These are phyloP conservation scores for Spilosoma lubricipeda DNA, from an alignment of 2,888 invertebrate genomes.

Conservation along the genomic window DNA sequence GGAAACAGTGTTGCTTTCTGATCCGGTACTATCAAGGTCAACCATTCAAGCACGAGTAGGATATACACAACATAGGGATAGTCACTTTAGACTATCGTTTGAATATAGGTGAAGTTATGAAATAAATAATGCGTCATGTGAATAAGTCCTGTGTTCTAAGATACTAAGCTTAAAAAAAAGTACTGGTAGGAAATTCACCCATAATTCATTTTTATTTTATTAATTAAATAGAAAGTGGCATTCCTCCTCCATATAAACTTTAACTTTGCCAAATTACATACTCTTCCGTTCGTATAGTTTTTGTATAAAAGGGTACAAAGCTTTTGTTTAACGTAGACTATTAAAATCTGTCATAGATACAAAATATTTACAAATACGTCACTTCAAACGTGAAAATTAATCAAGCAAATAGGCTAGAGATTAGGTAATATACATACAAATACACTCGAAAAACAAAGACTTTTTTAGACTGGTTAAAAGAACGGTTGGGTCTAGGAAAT, in stretches of 20 bases:
- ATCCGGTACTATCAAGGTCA: constrained; percentile 58
- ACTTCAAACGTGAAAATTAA: too few relatives aligned
- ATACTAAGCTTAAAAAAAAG: background rate
- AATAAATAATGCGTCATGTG: background rate
- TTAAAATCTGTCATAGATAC: too few relatives aligned
- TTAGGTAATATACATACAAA: too few relatives aligned
- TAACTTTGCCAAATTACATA: too few relatives aligned
- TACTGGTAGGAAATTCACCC: too few relatives aligned
- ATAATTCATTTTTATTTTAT: too few relatives aligned
- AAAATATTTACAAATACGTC: too few relatives aligned
- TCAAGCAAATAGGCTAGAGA: background rate
- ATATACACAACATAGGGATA: constrained; percentile 28
- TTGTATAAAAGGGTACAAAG: too few relatives aligned
- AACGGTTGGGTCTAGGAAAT: background rate
- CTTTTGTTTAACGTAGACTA: too few relatives aligned
- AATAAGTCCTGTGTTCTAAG: background rate
- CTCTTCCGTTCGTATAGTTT: too few relatives aligned
- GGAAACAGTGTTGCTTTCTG: constrained; percentile 60
- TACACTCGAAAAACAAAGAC: background rate
- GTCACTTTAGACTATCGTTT: background rate
- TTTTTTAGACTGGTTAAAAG: background rate
- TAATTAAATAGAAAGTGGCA: too few relatives aligned
- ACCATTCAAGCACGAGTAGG: constrained; percentile 32
- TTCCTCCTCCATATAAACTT: too few relatives aligned
- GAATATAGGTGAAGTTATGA: background rate